A percentile compares a stretch with the other conserved stretches of the same genome.
phyloP scores from a whole-genome alignment of 2,113 vertebrate species.

The Macquaria ambigua region DNA sequence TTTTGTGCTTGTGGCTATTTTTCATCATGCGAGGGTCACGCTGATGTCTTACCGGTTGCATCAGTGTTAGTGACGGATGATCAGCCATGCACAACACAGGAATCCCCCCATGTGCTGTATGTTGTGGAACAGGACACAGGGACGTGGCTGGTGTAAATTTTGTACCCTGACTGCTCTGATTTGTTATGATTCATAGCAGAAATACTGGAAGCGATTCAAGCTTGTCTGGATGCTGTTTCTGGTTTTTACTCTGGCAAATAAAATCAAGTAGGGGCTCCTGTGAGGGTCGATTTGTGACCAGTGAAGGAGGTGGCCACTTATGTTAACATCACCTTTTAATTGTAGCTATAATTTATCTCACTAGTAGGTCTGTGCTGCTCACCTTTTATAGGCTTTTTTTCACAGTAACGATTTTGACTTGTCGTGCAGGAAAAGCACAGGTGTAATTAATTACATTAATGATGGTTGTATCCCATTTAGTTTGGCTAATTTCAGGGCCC shows the following conservation, averaged over 20 bases:
- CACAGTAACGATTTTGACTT: slow-evolving; percentile 4
- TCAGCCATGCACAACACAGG: slow-evolving; percentile 35
- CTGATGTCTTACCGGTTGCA: slow-evolving; percentile 48
- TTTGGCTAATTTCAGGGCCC: not conserved
- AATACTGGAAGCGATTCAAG: slow-evolving; percentile 22
- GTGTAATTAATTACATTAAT: slow-evolving; percentile 32
- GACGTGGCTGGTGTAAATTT: slow-evolving; percentile 20
- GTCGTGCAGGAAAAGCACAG: slow-evolving; percentile 13
- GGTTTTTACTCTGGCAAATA: slow-evolving; percentile 7
- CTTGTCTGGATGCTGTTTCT: not conserved
- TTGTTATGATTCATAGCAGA: slow-evolving; percentile 36
- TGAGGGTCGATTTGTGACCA: not conserved
- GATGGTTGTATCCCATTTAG: slow-evolving; percentile 18
- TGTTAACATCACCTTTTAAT: slow-evolving; percentile 23
- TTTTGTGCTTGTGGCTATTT: slow-evolving; percentile 45
- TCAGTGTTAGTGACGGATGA: slow-evolving; percentile 48
- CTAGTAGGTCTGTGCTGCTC: not conserved
- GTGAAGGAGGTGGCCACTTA: slow-evolving; percentile 2
- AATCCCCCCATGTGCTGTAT: slow-evolving; percentile 15
- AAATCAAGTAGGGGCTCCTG: not conserved
- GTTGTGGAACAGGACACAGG: not conserved
- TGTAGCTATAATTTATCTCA: slow-evolving; percentile 4
- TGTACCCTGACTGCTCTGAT: slow-evolving; percentile 24
- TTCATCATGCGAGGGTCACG: slow-evolving; percentile 22
- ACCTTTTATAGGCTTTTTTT: not conserved